Evolutionary conservation across 2,113 vertebrate species (phyloP).

Genomic region (Hyperopisus bebe): DNA sequence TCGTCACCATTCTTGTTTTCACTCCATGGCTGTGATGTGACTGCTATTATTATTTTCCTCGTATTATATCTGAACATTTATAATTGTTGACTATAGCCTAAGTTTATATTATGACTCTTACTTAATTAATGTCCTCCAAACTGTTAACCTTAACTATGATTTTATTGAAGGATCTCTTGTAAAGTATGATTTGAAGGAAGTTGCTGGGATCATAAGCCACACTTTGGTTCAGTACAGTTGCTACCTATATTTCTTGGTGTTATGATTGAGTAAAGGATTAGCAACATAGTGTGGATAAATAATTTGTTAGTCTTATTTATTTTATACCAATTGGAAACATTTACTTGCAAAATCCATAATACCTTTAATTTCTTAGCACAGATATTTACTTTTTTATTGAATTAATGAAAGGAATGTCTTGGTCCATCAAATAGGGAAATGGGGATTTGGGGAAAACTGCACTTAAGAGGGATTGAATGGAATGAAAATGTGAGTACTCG

Average conservation of each 20-base stretch:
- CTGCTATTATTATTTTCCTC: constrained; percentile 25
- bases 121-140: constrained; percentile 8
- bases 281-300: constrained; percentile 12
- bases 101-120: constrained; percentile 26
- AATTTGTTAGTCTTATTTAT: constrained; percentile 12
- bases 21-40: constrained; percentile 14
- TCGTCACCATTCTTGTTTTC: neutral
- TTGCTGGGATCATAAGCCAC: constrained; percentile 21
- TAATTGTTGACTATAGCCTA: constrained; percentile 19
- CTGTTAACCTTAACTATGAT: neutral
- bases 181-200: constrained; percentile 14
- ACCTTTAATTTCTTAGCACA: neutral
- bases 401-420: neutral
- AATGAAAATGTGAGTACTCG: neutral
- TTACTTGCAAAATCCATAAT: constrained; percentile 13
- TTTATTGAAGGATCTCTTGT: constrained; percentile 23
- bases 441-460: neutral
- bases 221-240: constrained; percentile 25
- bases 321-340: constrained; percentile 25
- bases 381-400: constrained; percentile 5
- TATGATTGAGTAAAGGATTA: constrained; percentile 25
- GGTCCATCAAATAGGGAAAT: neutral
- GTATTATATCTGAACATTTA: constrained; percentile 16
- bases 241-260: constrained; percentile 27
- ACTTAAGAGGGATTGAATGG: neutral